These are phyloP conservation scores for Drosophila kikkawai DNA, from an alignment of 1,140 invertebrate species.

Conservation along the genomic window DNA sequence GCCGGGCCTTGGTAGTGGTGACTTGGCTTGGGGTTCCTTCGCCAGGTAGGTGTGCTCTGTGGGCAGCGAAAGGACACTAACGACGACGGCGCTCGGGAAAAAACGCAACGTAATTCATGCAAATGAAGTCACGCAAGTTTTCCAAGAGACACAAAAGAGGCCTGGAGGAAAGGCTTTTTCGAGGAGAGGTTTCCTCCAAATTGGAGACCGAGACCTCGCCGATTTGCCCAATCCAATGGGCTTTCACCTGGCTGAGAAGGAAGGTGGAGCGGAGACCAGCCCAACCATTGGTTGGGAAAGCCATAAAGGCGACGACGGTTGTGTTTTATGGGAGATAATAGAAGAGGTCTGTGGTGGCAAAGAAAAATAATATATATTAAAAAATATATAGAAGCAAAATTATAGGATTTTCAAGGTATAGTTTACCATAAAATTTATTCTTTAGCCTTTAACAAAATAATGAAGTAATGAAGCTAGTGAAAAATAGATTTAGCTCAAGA, in stretches of 20 bases:
- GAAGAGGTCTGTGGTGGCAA: neutral
- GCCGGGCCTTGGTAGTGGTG: slow-evolving; percentile 21
- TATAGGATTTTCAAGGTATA: neutral
- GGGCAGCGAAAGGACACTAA: slow-evolving; percentile 68
- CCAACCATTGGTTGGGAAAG: slow-evolving; percentile 2
- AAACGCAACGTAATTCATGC: slow-evolving; percentile 79
- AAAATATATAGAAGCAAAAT: too few relatives aligned
- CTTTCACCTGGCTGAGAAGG: slow-evolving; percentile 25
- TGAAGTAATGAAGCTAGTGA: neutral
- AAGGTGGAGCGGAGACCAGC: neutral
- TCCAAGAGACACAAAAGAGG: slow-evolving; percentile 23
- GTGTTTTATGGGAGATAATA: slow-evolving; percentile 15
- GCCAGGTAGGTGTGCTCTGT: slow-evolving; percentile 15
- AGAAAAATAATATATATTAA: neutral
- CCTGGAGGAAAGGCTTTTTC: slow-evolving; percentile 3
- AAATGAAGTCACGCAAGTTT: slow-evolving; percentile 84
- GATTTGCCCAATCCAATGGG: slow-evolving; percentile 59
- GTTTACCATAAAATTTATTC: neutral
- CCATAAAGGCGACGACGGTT: slow-evolving; percentile 14
- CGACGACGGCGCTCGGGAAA: slow-evolving; percentile 35
- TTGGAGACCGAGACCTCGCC: slow-evolving; percentile 5
- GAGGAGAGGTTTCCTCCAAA: slow-evolving; percentile 4
- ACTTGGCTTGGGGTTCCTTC: slow-evolving; percentile 7
- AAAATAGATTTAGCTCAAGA: neutral
- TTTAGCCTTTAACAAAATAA: neutral